A percentile compares a stretch with the other conserved stretches of the same genome.
phyloP scores from a whole-genome alignment of 2,113 vertebrate genomes.

The Puntigrus tetrazona region DNA sequence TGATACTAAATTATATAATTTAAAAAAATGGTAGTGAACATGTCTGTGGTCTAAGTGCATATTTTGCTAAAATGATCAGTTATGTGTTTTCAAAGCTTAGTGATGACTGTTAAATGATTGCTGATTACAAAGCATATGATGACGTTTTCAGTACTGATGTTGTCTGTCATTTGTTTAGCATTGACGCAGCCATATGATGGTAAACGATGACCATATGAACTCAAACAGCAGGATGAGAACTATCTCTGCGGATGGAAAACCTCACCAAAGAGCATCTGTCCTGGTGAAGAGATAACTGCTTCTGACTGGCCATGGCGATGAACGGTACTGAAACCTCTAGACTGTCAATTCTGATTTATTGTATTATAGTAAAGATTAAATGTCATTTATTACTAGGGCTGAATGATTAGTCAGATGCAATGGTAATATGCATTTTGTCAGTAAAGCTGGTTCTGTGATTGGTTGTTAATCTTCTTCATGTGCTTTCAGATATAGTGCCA shows the following conservation, averaged over 20 bases:
- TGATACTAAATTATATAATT: neutral
- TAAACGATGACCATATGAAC: slow-evolving; percentile 42
- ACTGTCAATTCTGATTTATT: neutral
- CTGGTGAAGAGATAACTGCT: slow-evolving; percentile 55
- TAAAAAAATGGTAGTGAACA: neutral
- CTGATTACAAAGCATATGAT: neutral
- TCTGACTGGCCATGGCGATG: slow-evolving; percentile 55
- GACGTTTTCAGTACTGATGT: neutral
- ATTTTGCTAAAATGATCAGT: neutral
- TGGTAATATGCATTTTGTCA: too few species aligned
- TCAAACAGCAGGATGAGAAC: too few species aligned
- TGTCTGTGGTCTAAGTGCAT: neutral
- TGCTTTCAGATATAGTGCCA: too few species aligned
- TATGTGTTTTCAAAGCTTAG: neutral
- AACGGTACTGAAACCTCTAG: slow-evolving; percentile 38
- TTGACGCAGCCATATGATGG: too few species aligned
- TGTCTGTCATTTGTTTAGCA: too few species aligned
- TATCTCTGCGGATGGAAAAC: slow-evolving; percentile 21
- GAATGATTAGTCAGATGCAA: too few species aligned
- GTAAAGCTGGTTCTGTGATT: too few species aligned
- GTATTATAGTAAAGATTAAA: neutral
- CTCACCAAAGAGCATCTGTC: slow-evolving; percentile 47
- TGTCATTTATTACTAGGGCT: neutral
- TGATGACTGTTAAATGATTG: neutral
- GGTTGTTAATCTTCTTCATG: too few species aligned